Evolutionary conservation across 64 coral and sea anemone species (phyloP), one percentile per base, ranked within the genome.

Genomic region (Cladopsammia gracilis): DNA sequence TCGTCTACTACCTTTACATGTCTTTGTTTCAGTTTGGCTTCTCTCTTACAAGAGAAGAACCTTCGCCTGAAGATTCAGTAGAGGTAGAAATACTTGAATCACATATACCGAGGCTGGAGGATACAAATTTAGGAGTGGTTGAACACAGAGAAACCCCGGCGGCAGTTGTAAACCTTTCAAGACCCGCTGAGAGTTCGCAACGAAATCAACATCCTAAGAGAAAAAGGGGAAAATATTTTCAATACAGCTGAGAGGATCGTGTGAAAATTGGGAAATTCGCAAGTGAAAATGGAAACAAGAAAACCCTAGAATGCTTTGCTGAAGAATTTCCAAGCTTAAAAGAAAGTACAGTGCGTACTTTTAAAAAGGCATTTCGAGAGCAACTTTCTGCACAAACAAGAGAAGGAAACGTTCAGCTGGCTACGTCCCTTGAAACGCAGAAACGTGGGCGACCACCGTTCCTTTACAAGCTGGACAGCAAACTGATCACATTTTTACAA

Each of bases 151-250:
- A 78, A 78, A 58, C 6, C 22, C 50, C 52, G 2, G 70, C 69
- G 19, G 67, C 86, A 88, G 86, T 75, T 88, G 86, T 75, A 75
- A 75, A 88, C 70, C 86, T 88, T 76, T 88, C 86, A 88, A 88
- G 86, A 88, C 71, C 86, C 62, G 57, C 65, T 42, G 53, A 88
- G 14, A 88, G 25, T 88, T 88, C 1, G 70, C 65, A 82, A 91
- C 10, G 4, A 73, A 73, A 43, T 82, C 50, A 64, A 70, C 76
- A 79, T 50, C 62, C 48, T 56, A 82, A 61, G 89, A 91, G 88
- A 82, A 83, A 82, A 83, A 82, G 53, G 65, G 65, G 67, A 47
- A 91, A 91, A n/a, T 91, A 82, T 71, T 73, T 43, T 73, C 66
- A 74, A 73, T 91, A 91, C 51, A 91, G 65, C 6, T 50, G 66